A percentile compares a stretch with the other conserved stretches of the same genome.
phyloP scores from a whole-genome alignment of 2,113 vertebrate genomes.

The Seriola dumerili region DNA sequence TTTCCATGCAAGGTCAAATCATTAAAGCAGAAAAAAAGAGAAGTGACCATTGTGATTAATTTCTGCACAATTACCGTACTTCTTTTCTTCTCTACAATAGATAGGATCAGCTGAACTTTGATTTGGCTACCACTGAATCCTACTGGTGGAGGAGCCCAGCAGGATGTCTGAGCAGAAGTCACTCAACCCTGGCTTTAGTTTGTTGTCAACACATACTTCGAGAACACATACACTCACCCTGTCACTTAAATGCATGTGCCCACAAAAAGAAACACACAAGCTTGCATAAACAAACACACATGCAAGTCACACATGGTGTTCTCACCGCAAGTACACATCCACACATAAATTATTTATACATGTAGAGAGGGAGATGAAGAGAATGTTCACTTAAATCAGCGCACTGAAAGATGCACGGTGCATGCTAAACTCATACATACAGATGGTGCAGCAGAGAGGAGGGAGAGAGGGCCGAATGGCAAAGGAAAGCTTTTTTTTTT shows the following conservation, averaged over 20 bases:
- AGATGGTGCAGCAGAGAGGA: constrained; percentile 45
- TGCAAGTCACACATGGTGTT: constrained; percentile 26
- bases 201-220: constrained; percentile 46
- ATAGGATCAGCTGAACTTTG: constrained; percentile 51
- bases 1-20: constrained; percentile 30
- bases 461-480: not conserved
- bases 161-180: constrained; percentile 51
- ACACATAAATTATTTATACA: constrained; percentile 68
- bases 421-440: constrained; percentile 43
- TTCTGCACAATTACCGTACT: constrained; percentile 13
- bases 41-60: not conserved
- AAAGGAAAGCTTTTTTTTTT: constrained; percentile 7
- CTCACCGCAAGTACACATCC: constrained; percentile 19
- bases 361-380: constrained; percentile 52
- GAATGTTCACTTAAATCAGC: constrained; percentile 53
- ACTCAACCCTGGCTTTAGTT: constrained; percentile 47
- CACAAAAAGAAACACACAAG: constrained; percentile 32
- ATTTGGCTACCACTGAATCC: constrained; percentile 44
- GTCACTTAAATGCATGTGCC: constrained; percentile 36
- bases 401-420: constrained; percentile 48
- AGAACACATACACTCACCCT: constrained; percentile 30
- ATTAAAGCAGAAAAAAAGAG: constrained; percentile 15
- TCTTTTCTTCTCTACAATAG: constrained; percentile 38
- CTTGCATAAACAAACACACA: constrained; percentile 52
- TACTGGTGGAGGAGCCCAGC: constrained; percentile 15